Conservation (phyloP, 30 jellyfish, hydroid and myxozoan genomes). For the Phacellophora camtschatica region DNA sequence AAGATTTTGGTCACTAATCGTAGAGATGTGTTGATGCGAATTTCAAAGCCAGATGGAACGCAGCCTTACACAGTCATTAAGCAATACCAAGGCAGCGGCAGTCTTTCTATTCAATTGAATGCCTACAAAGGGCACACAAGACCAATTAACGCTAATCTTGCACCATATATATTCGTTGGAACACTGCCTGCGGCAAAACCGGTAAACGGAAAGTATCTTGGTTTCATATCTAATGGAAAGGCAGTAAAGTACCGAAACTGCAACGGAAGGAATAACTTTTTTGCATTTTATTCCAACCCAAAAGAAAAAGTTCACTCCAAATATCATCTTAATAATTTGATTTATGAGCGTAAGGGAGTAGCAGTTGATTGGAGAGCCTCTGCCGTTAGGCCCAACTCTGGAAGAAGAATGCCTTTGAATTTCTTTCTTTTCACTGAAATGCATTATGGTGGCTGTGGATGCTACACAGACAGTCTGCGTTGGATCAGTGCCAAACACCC, state of each 20-base stretch:
- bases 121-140: not conserved
- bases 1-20: not conserved
- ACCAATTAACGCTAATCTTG: constrained; percentile 15
- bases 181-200: constrained; percentile 10
- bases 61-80: constrained; percentile 54
- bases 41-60: constrained; percentile 35
- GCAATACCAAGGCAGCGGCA: constrained; percentile 21
- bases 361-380: constrained; percentile 43
- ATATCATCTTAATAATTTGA: not conserved
- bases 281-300: constrained; percentile 36
- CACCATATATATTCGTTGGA: constrained; percentile 36
- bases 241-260: not conserved
- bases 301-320: not conserved
- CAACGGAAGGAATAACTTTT: not conserved
- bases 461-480: constrained; percentile 6
- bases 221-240: constrained; percentile 1
- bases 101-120: constrained; percentile 29
- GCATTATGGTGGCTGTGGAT: constrained; percentile 62
- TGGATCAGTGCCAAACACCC: constrained; percentile 12
- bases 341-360: not conserved
- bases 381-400: constrained; percentile 1
- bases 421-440: constrained; percentile 40
- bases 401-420: constrained; percentile 1
- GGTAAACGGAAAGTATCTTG: not conserved
- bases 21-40: constrained; percentile 40